These are phyloP conservation scores for Phyllotreta striolata DNA, from an alignment of 2,888 invertebrate genomes.

Conservation along the genomic window DNA sequence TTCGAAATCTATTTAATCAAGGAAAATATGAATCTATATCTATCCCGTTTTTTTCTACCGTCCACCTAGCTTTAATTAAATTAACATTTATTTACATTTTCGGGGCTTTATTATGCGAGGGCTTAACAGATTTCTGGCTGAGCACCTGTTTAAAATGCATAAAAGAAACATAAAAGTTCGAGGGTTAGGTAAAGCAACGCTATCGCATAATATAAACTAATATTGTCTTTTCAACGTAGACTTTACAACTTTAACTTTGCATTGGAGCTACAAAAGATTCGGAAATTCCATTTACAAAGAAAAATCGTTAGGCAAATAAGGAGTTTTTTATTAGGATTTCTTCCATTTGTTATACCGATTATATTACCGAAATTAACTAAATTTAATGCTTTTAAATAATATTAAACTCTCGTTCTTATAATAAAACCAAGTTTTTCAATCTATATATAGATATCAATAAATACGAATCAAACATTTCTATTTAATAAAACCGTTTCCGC, in stretches of 20 bases:
- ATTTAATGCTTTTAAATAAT: too few relatives aligned
- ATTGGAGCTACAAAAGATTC: conserved; percentile 12
- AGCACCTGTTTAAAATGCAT: conserved; percentile 39
- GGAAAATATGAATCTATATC: conserved; percentile 23
- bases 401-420: too few relatives aligned
- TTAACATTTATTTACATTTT: conserved; percentile 49
- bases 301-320: conserved; percentile 8
- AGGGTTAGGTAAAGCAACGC: conserved; percentile 24
- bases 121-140: conserved; percentile 30
- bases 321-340: conserved; percentile 1
- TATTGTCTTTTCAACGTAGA: conserved; percentile 28
- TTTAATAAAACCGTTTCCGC: too few relatives aligned
- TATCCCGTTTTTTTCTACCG: conserved; percentile 42
- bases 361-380: too few relatives aligned
- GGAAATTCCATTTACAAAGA: conserved; percentile 5
- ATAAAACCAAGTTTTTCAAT: too few relatives aligned
- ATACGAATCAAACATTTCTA: too few relatives aligned
- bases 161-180: conserved; percentile 37
- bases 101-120: conserved; percentile 40
- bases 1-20: conserved; percentile 20
- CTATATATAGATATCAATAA: too few relatives aligned
- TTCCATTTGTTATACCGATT: not conserved
- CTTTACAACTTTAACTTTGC: conserved; percentile 29
- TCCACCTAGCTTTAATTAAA: conserved; percentile 49
- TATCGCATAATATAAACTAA: conserved; percentile 31